Conservation (phyloP, 2,113 vertebrate species). For the Lipotes vexillifer region DNA sequence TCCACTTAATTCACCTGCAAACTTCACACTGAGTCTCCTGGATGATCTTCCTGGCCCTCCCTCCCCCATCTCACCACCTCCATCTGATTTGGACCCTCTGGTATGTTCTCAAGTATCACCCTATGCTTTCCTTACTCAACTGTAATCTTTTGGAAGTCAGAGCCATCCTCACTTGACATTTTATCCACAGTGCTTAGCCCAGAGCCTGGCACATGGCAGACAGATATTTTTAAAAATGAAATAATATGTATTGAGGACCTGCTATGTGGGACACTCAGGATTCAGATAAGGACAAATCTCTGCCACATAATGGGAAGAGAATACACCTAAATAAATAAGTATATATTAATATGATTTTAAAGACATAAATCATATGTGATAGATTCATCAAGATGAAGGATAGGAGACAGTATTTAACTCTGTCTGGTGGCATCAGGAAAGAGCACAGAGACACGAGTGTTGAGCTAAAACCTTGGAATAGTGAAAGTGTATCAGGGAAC, state of each 20-base stretch:
- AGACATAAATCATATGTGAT: neutral
- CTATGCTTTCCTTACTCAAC: neutral
- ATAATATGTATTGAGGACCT: neutral
- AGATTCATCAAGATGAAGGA: neutral
- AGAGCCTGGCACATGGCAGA: neutral
- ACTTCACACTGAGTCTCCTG: neutral
- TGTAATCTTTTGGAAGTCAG: neutral
- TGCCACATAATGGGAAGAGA: neutral
- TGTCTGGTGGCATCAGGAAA: neutral
- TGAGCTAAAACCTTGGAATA: neutral
- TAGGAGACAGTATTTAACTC: neutral
- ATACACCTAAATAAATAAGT: neutral
- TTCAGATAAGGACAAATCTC: neutral
- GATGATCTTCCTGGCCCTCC: neutral
- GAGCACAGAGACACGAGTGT: neutral
- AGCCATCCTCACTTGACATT: neutral
- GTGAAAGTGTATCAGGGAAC: neutral
- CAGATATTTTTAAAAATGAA: neutral
- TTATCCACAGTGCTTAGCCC: neutral
- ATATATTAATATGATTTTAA: neutral
- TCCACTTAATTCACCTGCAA: neutral
- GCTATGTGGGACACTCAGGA: neutral
- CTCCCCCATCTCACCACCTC: neutral
- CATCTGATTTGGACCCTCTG: neutral
- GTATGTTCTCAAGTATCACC: neutral